Evolutionary conservation across 1,140 invertebrate species (phyloP).

Genomic region (Zaprionus gabonicus): DNA sequence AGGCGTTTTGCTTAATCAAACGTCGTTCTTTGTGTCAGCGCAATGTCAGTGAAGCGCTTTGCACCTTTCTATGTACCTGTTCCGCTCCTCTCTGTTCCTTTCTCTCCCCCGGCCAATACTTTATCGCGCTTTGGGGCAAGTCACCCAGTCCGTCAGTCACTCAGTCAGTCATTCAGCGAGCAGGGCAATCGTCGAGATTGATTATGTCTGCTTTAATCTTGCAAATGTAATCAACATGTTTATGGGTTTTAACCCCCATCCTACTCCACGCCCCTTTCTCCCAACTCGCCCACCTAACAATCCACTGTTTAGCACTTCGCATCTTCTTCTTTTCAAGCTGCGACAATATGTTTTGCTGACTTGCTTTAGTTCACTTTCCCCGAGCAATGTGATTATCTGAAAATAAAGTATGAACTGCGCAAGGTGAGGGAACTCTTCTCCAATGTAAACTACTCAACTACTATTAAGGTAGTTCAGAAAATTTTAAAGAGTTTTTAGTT

Average conservation of each 20-base stretch:
- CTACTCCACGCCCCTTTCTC: neutral
- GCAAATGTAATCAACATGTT: constrained; percentile 61
- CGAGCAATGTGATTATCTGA: constrained; percentile 22
- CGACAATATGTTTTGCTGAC: constrained; percentile 47
- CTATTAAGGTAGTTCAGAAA: neutral
- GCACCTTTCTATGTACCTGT: constrained; percentile 24
- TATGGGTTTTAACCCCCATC: constrained; percentile 16
- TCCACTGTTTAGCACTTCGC: neutral
- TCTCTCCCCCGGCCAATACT: constrained; percentile 12
- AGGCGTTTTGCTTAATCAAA: constrained; percentile 72
- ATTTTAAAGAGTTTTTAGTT: neutral
- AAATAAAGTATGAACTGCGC: neutral
- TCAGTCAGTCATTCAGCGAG: constrained; percentile 31
- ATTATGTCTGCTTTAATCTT: constrained; percentile 68
- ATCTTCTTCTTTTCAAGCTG: constrained; percentile 6
- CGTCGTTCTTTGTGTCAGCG: constrained; percentile 73
- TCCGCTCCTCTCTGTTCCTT: neutral
- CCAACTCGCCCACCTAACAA: neutral
- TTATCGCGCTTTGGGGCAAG: constrained; percentile 35
- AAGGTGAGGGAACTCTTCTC: neutral
- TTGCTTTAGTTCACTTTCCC: constrained; percentile 38
- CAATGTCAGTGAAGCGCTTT: constrained; percentile 50
- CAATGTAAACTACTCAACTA: neutral
- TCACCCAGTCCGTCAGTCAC: constrained; percentile 10
- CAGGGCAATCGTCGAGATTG: constrained; percentile 64